These are phyloP conservation scores for Lycocorax pyrrhopterus DNA, from an alignment of 2,113 vertebrate genomes.

Conservation along the genomic window DNA sequence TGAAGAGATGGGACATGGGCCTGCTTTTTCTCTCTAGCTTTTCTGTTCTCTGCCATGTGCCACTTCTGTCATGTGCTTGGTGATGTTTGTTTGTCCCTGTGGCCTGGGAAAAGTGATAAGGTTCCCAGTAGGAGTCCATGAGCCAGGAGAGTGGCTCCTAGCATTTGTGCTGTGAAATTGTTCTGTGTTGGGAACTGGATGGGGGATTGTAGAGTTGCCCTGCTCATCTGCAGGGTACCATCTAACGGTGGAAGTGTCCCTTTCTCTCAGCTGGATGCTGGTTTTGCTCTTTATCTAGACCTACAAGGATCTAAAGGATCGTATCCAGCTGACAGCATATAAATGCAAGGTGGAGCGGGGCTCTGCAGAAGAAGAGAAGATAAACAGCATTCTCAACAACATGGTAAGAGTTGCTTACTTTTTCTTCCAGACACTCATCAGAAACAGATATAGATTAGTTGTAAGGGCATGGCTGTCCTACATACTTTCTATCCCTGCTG, in stretches of 20 bases:
- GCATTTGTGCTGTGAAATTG: background rate
- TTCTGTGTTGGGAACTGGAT: background rate
- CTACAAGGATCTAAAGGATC: conserved; percentile 89
- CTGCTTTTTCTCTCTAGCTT: background rate
- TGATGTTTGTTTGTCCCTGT: background rate
- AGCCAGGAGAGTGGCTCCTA: background rate
- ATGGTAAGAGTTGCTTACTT: conserved; percentile 66
- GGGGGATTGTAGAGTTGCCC: background rate
- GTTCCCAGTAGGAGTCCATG: background rate
- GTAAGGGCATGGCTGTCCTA: background rate
- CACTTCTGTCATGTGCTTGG: background rate
- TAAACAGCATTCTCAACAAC: conserved; percentile 82
- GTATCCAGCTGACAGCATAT: conserved; percentile 85
- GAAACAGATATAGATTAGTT: background rate
- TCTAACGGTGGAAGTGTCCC: background rate
- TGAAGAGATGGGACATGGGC: background rate
- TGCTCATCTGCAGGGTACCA: background rate
- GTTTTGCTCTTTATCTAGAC: conserved; percentile 74
- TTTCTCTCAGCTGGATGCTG: background rate
- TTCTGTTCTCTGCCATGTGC: background rate
- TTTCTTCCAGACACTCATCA: background rate
- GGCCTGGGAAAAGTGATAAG: background rate
- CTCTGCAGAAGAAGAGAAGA: conserved; percentile 85
- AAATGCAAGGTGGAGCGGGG: conserved; percentile 82
- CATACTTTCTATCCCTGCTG: background rate